Conservation (phyloP, 2,113 vertebrate species). For the Erpornis zantholeuca region DNA sequence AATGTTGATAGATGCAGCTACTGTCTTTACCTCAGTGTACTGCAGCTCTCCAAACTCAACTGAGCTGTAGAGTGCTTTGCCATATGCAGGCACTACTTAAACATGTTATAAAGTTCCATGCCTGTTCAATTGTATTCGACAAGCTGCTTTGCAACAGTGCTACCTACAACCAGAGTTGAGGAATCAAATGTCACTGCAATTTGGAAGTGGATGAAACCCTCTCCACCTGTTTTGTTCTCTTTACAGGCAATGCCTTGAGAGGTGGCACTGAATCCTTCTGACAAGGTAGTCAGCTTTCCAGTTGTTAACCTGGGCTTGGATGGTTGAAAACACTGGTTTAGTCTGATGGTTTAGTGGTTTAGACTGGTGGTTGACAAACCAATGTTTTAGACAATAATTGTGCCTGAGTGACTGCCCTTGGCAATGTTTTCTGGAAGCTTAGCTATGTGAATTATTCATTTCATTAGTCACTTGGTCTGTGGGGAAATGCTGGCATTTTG, state of each 20-base stretch:
- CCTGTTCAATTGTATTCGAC: not conserved
- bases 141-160: not conserved
- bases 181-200: not conserved
- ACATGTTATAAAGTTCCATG: not conserved
- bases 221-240: not conserved
- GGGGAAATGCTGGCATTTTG: not conserved
- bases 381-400: not conserved
- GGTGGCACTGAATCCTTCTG: not conserved
- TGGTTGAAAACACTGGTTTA: not conserved
- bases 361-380: not conserved
- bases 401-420: rapidly evolving
- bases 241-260: not conserved
- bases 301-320: not conserved
- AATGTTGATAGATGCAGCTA: rapidly evolving
- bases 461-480: not conserved
- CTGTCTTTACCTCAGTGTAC: not conserved
- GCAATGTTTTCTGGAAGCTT: not conserved
- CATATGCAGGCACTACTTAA: not conserved
- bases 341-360: not conserved
- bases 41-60: not conserved
- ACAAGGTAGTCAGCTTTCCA: not conserved
- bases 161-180: too few species aligned
- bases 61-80: not conserved
- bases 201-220: not conserved
- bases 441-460: not conserved